A percentile compares a stretch with the other conserved stretches of the same genome.
Conservation (phyloP, 2,888 invertebrate genomes). For the Glyphotaelius pellucidus region DNA sequence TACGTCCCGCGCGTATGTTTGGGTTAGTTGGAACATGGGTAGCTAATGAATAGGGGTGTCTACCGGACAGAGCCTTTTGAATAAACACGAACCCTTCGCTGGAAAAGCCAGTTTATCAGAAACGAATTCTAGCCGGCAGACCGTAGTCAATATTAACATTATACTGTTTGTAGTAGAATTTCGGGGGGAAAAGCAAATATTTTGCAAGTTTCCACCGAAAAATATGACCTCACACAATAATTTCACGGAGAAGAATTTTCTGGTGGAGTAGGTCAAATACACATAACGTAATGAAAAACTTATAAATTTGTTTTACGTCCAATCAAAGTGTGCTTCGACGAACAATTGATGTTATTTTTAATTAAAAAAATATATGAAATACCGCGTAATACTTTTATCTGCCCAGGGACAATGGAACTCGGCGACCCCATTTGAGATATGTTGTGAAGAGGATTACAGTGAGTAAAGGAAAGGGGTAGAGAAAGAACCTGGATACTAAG, state of each 20-base stretch:
- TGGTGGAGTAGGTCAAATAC: no score
- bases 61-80: not conserved
- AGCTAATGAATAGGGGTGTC: not conserved
- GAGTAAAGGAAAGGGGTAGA: no score
- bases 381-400: no score
- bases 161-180: not conserved
- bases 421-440: no score
- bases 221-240: not conserved
- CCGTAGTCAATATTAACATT: not conserved
- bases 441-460: no score
- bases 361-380: no score
- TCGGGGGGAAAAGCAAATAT: not conserved
- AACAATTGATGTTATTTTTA: not conserved
- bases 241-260: not conserved
- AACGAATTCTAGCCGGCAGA: not conserved
- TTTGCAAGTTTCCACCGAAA: not conserved
- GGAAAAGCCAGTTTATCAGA: not conserved
- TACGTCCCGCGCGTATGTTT: not conserved
- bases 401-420: no score
- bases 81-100: not conserved
- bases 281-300: no score
- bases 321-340: no score
- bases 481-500: no score
- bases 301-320: no score
- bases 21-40: not conserved